These are phyloP conservation scores for Trichogramma dendrolimi DNA, from an alignment of 2,888 invertebrate species.

Conservation along the genomic window DNA sequence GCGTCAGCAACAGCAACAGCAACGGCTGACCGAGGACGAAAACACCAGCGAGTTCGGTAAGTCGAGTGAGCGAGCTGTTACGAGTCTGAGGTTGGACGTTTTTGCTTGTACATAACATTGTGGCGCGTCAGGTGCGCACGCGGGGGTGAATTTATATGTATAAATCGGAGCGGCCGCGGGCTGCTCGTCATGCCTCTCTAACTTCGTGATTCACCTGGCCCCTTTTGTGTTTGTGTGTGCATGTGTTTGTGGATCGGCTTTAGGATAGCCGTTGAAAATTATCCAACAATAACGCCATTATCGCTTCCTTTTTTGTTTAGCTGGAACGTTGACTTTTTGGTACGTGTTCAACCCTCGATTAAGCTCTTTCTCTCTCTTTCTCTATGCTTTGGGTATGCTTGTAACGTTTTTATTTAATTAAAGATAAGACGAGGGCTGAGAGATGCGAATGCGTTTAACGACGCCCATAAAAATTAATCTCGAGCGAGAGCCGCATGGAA, in stretches of 20 bases:
- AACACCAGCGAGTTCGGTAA: conserved; percentile 60
- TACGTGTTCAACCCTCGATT: no score
- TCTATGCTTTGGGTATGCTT: no score
- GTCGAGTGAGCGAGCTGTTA: not conserved
- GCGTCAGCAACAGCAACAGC: not conserved
- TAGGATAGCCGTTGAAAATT: no score
- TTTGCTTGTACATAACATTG: not conserved
- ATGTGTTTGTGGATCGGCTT: no score
- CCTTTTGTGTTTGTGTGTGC: not conserved
- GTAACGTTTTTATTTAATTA: no score
- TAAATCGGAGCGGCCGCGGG: conserved; percentile 28
- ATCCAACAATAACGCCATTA: no score
- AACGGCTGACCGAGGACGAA: conserved; percentile 49
- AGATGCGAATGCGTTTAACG: conserved; percentile 17
- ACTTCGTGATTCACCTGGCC: conserved; percentile 52
- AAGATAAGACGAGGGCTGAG: no score
- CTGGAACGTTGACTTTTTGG: no score
- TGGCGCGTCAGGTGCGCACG: conserved; percentile 13
- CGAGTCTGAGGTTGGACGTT: not conserved
- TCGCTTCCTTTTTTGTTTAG: no score
- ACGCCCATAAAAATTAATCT: conserved; percentile 18
- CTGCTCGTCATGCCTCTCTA: conserved; percentile 47
- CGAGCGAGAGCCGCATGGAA: no score
- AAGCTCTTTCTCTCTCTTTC: no score
- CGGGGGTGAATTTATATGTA: not conserved